These are phyloP conservation scores for Ormyrus nitidulus DNA, from an alignment of 2,888 invertebrate species.

Conservation along the genomic window DNA sequence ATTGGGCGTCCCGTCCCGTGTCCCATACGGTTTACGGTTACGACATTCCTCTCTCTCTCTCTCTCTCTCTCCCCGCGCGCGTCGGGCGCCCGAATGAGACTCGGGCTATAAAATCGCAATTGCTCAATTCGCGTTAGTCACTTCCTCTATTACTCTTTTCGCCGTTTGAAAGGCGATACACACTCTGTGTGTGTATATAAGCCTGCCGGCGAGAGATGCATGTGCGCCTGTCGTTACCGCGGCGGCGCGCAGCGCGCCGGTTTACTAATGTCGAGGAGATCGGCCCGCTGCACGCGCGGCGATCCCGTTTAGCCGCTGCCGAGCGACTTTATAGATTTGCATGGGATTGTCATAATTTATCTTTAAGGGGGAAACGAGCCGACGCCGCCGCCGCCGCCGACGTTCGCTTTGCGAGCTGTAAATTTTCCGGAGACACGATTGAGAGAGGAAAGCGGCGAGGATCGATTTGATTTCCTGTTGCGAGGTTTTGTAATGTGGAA, in stretches of 20 bases:
- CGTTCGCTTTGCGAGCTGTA: background rate
- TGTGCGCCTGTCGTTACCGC: background rate
- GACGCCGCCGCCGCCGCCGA: no score
- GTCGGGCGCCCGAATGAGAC: background rate
- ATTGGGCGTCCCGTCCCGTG: conserved; percentile 61
- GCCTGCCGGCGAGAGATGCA: background rate
- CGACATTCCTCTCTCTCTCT: conserved; percentile 32
- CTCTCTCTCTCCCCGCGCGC: conserved; percentile 1
- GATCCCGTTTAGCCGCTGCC: conserved; percentile 24
- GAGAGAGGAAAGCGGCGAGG: no score
- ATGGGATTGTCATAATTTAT: conserved; percentile 49
- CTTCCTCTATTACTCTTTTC: conserved; percentile 54
- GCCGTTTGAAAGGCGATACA: conserved; percentile 31
- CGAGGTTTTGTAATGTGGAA: no score
- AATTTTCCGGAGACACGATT: background rate
- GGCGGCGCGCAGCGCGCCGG: background rate
- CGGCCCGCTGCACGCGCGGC: conserved; percentile 13
- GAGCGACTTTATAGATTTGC: conserved; percentile 39
- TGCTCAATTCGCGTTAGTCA: conserved; percentile 57
- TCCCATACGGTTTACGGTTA: conserved; percentile 60
- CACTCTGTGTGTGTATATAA: background rate
- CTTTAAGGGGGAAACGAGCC: conserved; percentile 6
- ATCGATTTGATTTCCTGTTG: no score
- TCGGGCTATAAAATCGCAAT: conserved; percentile 53
- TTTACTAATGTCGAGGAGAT: conserved; percentile 13